Evolutionary conservation across 53 echinoderm and acorn worm genomes (phyloP), one percentile per base, ranked within the genome.

Genomic region (Actinopyga echinites): DNA sequence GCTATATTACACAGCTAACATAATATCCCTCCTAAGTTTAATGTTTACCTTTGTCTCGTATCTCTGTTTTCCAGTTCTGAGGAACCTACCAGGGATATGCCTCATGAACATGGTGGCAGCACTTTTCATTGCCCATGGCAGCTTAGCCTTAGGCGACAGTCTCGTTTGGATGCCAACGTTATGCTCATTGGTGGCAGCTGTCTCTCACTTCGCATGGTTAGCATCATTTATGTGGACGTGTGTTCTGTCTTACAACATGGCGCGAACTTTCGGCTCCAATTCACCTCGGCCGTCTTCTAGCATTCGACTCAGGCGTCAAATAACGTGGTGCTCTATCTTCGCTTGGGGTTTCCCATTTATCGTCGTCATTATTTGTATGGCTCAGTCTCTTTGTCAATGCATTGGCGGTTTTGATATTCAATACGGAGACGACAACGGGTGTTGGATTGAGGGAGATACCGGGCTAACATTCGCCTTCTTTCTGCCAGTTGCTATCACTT

Each of bases 81-180:
- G 67, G 17, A 67, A 67, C 67, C 35, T 67, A 21, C 67, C 67
- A 11, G 67, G 67, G 36, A 11, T 67, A 13, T 67, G 67, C 32
- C 67, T 67, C 34, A 67, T 67, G 67, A 67, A 67, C 19, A 31
- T 67, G 67, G 67, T 67, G 33, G 67, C 67, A 21, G 67, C 35
- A 32, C 34, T 67, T 2, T 67, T 67, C 67, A n/a, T 67, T 0
- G 67, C 67, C 4, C 32, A 67, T 32, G 8, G 32, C n/a, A 67
- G 12, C 21, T 67, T 67, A 36, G 34, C 36, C 19, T 67, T 67
- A 11, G 36, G 34, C 33, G 67, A 67, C 36, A 17, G 17, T 67
- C 36, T 67, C 8, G 67, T 67, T 6, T 21, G 20, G 3, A 17
- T 67, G 19, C 67, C 67, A 10, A 29, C n/a, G 0, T 21, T 35